phyloP scores from a whole-genome alignment of 1,140 invertebrate species.

The Agrilus planipennis region DNA sequence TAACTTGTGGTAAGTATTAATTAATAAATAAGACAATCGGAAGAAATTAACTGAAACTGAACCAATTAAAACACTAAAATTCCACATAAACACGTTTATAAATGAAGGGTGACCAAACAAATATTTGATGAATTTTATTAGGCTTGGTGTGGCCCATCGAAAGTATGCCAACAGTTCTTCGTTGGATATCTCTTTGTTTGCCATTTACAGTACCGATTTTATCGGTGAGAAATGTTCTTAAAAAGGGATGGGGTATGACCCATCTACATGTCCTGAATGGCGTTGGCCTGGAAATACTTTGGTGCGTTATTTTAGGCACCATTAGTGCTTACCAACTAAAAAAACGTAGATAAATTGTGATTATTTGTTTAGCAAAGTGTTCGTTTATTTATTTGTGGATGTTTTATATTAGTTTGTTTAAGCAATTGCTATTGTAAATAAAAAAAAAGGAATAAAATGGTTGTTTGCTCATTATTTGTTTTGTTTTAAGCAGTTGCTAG shows the following conservation, averaged over 20 bases:
- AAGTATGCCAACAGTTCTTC: constrained; percentile 48
- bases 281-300: constrained; percentile 15
- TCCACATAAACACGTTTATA: background rate
- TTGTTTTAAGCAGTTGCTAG: background rate
- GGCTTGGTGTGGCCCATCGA: constrained; percentile 89
- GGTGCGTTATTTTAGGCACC: constrained; percentile 19
- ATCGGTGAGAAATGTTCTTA: constrained; percentile 48
- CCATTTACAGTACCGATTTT: constrained; percentile 57
- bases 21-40: constrained; percentile 1
- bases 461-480: background rate
- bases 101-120: too few species aligned
- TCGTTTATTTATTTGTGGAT: too few species aligned
- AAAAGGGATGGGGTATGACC: constrained; percentile 23
- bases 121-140: constrained; percentile 25
- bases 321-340: constrained; percentile 21
- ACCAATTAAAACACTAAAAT: too few species aligned
- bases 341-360: constrained; percentile 21
- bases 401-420: background rate
- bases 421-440: background rate
- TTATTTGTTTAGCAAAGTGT: too few species aligned
- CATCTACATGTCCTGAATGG: constrained; percentile 22
- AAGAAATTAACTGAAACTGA: background rate
- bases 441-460: background rate
- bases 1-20: constrained; percentile 59
- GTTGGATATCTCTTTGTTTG: constrained; percentile 42